Base-by-base conservation (phyloP, 92 coral and sea anemone species). In the Nematostella vectensis region DNA sequence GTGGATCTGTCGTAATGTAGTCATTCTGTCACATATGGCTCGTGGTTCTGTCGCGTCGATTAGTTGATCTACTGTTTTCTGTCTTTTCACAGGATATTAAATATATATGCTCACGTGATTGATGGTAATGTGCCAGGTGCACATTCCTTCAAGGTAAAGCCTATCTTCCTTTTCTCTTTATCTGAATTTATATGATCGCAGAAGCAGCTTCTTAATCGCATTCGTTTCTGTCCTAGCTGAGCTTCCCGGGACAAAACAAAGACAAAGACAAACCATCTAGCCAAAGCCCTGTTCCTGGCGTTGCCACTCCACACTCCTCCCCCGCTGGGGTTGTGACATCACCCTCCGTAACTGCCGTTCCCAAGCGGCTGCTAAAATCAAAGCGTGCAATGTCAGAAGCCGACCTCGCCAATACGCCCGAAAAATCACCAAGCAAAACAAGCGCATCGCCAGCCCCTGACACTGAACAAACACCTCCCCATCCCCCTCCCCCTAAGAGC, bases 361-460 rank as follows among this genome's bases (percentile, higher is more conserved):
- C 98, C 0, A 91, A 91, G 67, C 81, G 80, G 56, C 91, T 91
- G 47, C 68, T 91, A 61, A 91, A 83, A 64, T 76, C 74, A 1
- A 87, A 80, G 65, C 81, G 94, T 59, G 80, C 94, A 53, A 60
- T 75, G 22, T 80, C 94, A 13, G 94, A 80, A 45, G 94, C 94
- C 21, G 94, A 85, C 47, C 48, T 80, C 13, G 61, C 73, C 11
- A n/a, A n/a, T n/a, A 24, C 43, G 36, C 31, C 78, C 31, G 88
- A 79, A 1, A 82, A 75, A 45, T 57, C 73, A 22, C 88, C 88
- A 3, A 47, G 87, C n/a, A 78, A 79, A 59, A 49, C 62, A 25
- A 74, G 81, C 29, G 56, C 82, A n/a, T 88, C 73, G 1, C 74
- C 54, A 57, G 75, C 68, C 28, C 40, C 71, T 13, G 89, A 78